These are phyloP conservation scores for Ophion ellenae DNA, from an alignment of 2,888 invertebrate genomes.

Conservation along the genomic window DNA sequence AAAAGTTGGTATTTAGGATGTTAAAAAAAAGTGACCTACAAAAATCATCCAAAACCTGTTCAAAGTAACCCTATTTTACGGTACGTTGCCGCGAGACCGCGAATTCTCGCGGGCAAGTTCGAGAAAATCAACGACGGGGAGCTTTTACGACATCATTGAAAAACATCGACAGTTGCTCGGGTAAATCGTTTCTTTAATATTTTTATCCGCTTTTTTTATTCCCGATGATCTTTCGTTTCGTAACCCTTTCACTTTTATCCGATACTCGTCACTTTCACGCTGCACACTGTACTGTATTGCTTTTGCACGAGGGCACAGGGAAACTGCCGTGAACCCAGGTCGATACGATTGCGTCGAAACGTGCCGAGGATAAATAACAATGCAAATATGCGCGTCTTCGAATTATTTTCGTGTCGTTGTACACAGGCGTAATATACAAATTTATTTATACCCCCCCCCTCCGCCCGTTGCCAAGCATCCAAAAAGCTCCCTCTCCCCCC, in stretches of 20 bases:
- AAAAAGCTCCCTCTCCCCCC: slow-evolving; percentile 30
- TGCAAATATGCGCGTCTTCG: background rate
- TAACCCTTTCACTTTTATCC: too few species aligned
- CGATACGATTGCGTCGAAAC: too few species aligned
- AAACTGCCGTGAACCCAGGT: too few species aligned
- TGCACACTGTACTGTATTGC: too few species aligned
- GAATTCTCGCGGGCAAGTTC: slow-evolving; percentile 61
- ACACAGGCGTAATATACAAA: slow-evolving; percentile 52
- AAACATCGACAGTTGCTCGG: slow-evolving; percentile 59
- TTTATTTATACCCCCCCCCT: slow-evolving; percentile 38
- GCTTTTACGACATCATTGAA: slow-evolving; percentile 27
- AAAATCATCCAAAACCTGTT: too few species aligned
- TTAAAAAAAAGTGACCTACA: too few species aligned
- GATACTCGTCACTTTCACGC: too few species aligned
- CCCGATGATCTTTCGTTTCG: too few species aligned
- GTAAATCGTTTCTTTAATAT: slow-evolving; percentile 38
- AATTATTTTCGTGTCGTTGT: slow-evolving; percentile 7
- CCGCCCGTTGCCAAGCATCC: slow-evolving; percentile 4
- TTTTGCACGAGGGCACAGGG: too few species aligned
- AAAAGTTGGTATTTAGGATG: too few species aligned
- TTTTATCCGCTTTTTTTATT: background rate
- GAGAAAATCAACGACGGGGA: slow-evolving; percentile 22
- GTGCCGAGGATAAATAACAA: background rate
- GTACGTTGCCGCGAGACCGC: slow-evolving; percentile 66
- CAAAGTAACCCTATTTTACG: too few species aligned